These are phyloP conservation scores for Heliconius charithonia DNA, from an alignment of 2,888 invertebrate species.

Conservation along the genomic window DNA sequence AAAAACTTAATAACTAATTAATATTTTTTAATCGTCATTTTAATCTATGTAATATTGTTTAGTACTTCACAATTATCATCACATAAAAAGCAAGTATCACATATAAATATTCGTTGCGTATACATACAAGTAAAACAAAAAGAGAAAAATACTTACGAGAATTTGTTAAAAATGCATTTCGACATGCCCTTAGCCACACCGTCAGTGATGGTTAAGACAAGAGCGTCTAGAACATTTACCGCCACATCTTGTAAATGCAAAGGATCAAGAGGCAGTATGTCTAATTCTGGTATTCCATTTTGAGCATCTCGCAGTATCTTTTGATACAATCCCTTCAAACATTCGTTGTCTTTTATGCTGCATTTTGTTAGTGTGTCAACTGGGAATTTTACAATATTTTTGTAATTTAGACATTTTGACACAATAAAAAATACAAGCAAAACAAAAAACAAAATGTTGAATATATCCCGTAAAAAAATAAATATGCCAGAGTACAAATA, in stretches of 20 bases:
- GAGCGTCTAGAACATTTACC: slow-evolving; percentile 51
- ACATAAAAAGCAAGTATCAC: not conserved
- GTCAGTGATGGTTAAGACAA: slow-evolving; percentile 56
- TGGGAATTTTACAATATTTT: not conserved
- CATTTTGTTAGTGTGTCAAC: not conserved
- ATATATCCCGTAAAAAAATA: too few relatives aligned
- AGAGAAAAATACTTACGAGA: slow-evolving; percentile 52
- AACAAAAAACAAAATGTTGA: too few relatives aligned
- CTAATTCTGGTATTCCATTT: slow-evolving; percentile 55
- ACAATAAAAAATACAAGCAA: too few relatives aligned
- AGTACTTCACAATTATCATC: not conserved
- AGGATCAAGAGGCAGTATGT: slow-evolving; percentile 60
- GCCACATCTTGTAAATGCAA: slow-evolving; percentile 52
- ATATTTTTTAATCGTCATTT: too few relatives aligned
- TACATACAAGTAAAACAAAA: not conserved
- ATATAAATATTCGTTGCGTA: not conserved
- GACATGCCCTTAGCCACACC: slow-evolving; percentile 58
- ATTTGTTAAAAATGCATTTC: slow-evolving; percentile 54
- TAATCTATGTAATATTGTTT: not conserved
- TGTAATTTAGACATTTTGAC: too few relatives aligned
- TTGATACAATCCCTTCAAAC: slow-evolving; percentile 29
- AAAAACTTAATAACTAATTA: not conserved
- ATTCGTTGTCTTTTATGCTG: slow-evolving; percentile 4
- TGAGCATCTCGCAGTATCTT: slow-evolving; percentile 49
- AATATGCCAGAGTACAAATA: too few relatives aligned